Evolutionary conservation across 2,113 vertebrate species (phyloP).

Genomic region (Anarrhichthys ocellatus): DNA sequence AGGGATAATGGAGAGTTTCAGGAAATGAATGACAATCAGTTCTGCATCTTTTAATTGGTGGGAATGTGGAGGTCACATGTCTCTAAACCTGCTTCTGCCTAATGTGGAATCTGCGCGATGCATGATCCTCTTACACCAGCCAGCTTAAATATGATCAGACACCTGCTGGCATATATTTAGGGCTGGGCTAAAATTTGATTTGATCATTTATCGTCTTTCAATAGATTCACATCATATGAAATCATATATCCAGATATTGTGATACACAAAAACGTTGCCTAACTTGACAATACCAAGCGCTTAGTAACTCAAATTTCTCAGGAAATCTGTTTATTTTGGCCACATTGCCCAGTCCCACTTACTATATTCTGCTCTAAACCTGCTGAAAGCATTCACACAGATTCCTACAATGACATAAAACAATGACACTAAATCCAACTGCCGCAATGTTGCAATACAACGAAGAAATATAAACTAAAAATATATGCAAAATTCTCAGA

Average conservation of each 20-base stretch:
- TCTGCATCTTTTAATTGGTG: conserved; percentile 27
- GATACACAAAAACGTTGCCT: neutral
- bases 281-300: neutral
- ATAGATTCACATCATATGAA: neutral
- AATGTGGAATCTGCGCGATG: conserved; percentile 29
- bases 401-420: conserved; percentile 46
- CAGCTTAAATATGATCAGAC: conserved; percentile 59
- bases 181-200: neutral
- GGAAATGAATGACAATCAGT: conserved; percentile 20
- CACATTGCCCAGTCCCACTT: conserved; percentile 3
- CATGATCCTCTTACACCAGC: conserved; percentile 46
- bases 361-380: conserved; percentile 44
- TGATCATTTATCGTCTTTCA: neutral
- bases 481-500: neutral
- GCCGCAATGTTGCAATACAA: neutral
- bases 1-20: conserved; percentile 33
- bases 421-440: conserved; percentile 14
- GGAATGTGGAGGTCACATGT: conserved; percentile 36
- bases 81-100: conserved; percentile 5
- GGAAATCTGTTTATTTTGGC: neutral
- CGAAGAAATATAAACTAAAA: neutral
- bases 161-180: conserved; percentile 37
- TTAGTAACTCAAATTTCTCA: neutral
- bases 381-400: conserved; percentile 42
- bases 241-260: neutral